Percentiles rank a stretch among this genome's conserved stretches.
These are phyloP conservation scores for Micromesistius poutassou DNA, from an alignment of 2,797 vertebrate genomes.

Conservation along the genomic window DNA sequence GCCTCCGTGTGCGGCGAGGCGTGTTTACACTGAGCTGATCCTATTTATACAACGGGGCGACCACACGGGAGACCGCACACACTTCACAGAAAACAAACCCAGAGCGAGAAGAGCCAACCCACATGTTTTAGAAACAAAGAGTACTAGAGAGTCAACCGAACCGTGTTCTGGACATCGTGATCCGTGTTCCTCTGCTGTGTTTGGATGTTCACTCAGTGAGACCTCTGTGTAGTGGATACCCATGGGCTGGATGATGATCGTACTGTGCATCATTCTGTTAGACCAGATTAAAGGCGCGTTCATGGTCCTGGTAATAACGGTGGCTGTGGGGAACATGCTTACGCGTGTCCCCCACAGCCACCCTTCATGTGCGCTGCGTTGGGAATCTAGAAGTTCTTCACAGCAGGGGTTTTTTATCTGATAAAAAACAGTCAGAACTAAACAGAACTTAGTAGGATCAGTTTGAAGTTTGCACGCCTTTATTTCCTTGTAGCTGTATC, in stretches of 20 bases:
- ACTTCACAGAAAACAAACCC: neutral
- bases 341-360: no score
- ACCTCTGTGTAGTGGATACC: neutral
- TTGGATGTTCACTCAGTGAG: neutral
- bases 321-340: no score
- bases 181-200: neutral
- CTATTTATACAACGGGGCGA: conserved; percentile 40
- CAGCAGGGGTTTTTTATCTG: no score
- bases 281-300: neutral
- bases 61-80: conserved; percentile 1
- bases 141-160: neutral
- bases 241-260: neutral
- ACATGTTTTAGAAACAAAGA: no score
- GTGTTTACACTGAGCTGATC: conserved; percentile 55
- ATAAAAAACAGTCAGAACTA: no score
- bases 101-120: neutral
- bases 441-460: no score
- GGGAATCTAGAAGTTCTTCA: no score
- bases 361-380: no score
- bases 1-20: conserved; percentile 44
- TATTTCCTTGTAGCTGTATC: no score
- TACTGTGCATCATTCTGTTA: neutral
- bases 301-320: no score
- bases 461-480: no score
- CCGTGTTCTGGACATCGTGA: neutral